Evolutionary conservation across 2,888 invertebrate genomes (phyloP).

Genomic region (Philaethria dido): DNA sequence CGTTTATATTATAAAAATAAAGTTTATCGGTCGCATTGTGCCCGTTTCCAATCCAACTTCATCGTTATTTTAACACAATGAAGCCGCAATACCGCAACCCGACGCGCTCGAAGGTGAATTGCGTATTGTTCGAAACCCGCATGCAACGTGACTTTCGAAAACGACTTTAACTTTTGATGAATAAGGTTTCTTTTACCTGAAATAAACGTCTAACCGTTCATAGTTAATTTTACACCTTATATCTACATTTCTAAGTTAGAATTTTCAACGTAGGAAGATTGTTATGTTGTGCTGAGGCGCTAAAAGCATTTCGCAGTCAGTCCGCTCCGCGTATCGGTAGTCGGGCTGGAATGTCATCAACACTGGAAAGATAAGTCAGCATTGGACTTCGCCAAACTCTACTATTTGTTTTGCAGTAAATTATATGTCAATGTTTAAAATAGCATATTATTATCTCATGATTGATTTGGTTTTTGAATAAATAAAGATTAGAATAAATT

Average conservation of each 20-base stretch:
- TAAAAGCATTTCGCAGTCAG: conserved; percentile 83
- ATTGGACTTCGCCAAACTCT: conserved; percentile 18
- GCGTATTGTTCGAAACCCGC: conserved; percentile 82
- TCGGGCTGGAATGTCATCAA: conserved; percentile 81
- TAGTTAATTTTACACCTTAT: conserved; percentile 52
- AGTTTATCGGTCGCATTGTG: conserved; percentile 68
- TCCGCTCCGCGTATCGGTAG: conserved; percentile 79
- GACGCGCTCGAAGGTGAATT: conserved; percentile 83
- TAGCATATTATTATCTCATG: not conserved
- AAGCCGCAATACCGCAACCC: conserved; percentile 83
- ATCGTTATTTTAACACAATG: conserved; percentile 82
- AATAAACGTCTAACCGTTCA: conserved; percentile 47
- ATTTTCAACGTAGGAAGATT: conserved; percentile 48
- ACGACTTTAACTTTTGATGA: conserved; percentile 72
- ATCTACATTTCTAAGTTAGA: conserved; percentile 45
- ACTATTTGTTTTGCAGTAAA: conserved; percentile 5
- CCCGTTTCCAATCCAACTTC: conserved; percentile 72
- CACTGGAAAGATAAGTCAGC: conserved; percentile 77
- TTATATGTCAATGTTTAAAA: not conserved
- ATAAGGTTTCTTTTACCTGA: conserved; percentile 77
- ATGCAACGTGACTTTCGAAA: conserved; percentile 76
- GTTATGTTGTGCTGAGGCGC: conserved; percentile 69
- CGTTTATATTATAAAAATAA: conserved; percentile 44
- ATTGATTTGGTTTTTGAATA: not conserved
- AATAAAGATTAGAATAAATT: not conserved